Conservation (phyloP, 2,797 vertebrate species). For the Crenuchus spilurus region DNA sequence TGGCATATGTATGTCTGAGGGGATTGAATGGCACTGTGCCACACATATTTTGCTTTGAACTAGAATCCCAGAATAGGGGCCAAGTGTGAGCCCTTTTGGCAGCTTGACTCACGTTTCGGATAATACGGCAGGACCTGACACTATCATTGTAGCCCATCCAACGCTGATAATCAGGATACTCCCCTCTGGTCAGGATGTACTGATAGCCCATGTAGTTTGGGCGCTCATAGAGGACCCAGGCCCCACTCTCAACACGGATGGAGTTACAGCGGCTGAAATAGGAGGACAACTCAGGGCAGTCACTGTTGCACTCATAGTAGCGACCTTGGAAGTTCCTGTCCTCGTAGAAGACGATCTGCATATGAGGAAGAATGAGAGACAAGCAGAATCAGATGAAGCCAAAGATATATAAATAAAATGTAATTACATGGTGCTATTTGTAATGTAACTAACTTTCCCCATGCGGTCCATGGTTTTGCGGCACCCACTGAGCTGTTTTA, state of each 20-base stretch:
- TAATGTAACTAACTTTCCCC: conserved; percentile 61
- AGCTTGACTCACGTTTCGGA: conserved; percentile 60
- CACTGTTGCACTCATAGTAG: conserved; percentile 65
- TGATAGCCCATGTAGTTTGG: conserved; percentile 70
- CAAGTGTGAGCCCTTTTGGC: background rate
- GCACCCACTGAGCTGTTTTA: conserved; percentile 40
- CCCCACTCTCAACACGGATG: conserved; percentile 61
- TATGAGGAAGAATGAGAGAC: background rate
- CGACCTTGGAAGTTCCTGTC: conserved; percentile 68
- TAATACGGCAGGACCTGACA: conserved; percentile 65
- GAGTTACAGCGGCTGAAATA: conserved; percentile 69
- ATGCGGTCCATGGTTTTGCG: conserved; percentile 63
- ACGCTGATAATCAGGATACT: conserved; percentile 66
- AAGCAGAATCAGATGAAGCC: background rate
- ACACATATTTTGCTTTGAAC: background rate
- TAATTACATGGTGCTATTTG: background rate
- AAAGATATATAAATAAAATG: background rate
- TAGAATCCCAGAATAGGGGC: background rate
- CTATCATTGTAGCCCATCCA: conserved; percentile 71
- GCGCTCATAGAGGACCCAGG: conserved; percentile 70
- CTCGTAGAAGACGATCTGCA: conserved; percentile 70
- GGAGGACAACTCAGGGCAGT: conserved; percentile 66
- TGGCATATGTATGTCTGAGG: background rate
- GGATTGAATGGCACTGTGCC: background rate
- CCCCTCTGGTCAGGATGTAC: conserved; percentile 67